Evolutionary conservation across 2,888 invertebrate species (phyloP).

Genomic region (Acleris literana): DNA sequence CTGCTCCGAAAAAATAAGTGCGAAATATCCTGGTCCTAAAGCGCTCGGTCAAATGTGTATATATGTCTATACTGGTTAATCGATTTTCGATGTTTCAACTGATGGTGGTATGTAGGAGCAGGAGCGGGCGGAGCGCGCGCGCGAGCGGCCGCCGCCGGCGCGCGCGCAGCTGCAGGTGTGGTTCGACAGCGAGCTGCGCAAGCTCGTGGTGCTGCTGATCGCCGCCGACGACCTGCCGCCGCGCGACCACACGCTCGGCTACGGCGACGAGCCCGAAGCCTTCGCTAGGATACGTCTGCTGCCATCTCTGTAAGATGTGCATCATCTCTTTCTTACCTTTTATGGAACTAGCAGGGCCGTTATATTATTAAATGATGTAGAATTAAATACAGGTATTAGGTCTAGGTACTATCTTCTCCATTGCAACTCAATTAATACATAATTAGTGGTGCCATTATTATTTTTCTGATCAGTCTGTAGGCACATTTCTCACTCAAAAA

Average conservation of each 20-base stretch:
- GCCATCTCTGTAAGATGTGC: conserved; percentile 88
- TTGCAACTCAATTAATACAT: too few species aligned
- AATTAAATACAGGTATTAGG: too few species aligned
- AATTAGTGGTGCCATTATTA: too few species aligned
- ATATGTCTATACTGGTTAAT: conserved; percentile 1
- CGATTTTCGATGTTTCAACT: not conserved
- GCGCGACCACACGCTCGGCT: conserved; percentile 90
- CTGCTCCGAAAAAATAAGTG: too few species aligned
- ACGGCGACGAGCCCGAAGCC: conserved; percentile 91
- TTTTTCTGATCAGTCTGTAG: too few species aligned
- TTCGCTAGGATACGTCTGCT: conserved; percentile 92
- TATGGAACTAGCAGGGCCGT: too few species aligned
- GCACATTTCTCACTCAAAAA: too few species aligned
- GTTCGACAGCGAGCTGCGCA: conserved; percentile 92
- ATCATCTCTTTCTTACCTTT: not conserved
- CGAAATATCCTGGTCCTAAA: not conserved
- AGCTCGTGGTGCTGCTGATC: conserved; percentile 92
- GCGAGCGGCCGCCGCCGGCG: conserved; percentile 89
- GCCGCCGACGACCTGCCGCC: conserved; percentile 93
- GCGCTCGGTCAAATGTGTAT: conserved; percentile 27
- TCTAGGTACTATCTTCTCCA: too few species aligned
- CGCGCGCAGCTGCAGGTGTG: conserved; percentile 94
- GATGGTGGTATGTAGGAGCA: conserved; percentile 65
- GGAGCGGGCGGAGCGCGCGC: conserved; percentile 71
- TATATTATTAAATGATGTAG: too few species aligned